A percentile compares a stretch with the other conserved stretches of the same genome.
Conservation (phyloP, 2,797 vertebrate genomes). For the Thamnophis elegans region DNA sequence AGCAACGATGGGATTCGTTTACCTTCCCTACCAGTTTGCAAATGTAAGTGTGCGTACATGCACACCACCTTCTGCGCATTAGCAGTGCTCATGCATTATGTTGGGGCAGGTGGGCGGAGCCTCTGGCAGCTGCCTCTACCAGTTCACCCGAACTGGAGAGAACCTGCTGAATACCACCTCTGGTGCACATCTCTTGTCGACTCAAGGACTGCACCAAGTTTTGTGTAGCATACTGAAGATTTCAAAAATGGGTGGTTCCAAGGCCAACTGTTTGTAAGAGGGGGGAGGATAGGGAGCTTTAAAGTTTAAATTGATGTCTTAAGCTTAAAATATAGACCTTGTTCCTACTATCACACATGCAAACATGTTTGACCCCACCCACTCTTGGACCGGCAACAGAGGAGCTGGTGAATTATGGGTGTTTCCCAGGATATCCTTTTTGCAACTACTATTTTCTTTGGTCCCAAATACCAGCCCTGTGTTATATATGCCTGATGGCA, state of each 20-base stretch:
- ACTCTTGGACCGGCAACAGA: background rate
- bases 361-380: background rate
- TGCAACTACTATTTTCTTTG: background rate
- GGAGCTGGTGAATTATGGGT: background rate
- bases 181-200: background rate
- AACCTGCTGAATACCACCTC: no score
- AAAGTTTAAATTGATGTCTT: background rate
- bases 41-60: no score
- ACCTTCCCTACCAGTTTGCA: no score
- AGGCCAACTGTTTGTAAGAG: background rate
- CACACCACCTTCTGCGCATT: no score
- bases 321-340: background rate
- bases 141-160: no score
- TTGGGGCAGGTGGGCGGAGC: no score
- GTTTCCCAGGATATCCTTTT: background rate
- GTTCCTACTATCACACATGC: background rate
- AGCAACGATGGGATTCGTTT: no score
- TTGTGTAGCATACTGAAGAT: background rate
- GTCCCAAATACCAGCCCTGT: background rate
- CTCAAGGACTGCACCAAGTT: background rate
- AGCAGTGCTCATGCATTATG: no score
- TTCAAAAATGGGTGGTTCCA: background rate
- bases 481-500: rapidly evolving
- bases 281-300: background rate
- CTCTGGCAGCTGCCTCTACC: no score